Evolutionary conservation across 2,888 invertebrate species (phyloP).

Genomic region (Leptura quadrifasciata): DNA sequence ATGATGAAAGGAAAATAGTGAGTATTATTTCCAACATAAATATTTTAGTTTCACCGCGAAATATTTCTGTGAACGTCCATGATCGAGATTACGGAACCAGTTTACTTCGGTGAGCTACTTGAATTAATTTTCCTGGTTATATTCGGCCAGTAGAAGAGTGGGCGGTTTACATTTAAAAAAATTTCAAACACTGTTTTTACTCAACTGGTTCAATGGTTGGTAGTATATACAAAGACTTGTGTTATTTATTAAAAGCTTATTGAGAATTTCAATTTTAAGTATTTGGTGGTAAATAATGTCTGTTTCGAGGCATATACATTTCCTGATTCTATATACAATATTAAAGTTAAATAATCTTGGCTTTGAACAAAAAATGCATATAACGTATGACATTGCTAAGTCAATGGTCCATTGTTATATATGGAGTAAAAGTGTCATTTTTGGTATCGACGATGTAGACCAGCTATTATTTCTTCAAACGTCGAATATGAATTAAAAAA

Average conservation of each 20-base stretch:
- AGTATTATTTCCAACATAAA: background rate
- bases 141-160: conserved; percentile 47
- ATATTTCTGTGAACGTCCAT: conserved; percentile 30
- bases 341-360: too few relatives aligned
- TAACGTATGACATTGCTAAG: too few relatives aligned
- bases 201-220: conserved; percentile 45
- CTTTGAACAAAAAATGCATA: too few relatives aligned
- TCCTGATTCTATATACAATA: too few relatives aligned
- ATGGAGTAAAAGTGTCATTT: too few relatives aligned
- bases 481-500: too few relatives aligned
- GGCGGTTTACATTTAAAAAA: conserved; percentile 22
- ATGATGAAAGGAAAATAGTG: too few relatives aligned
- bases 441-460: too few relatives aligned
- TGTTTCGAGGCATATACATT: background rate
- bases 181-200: conserved; percentile 8
- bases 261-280: background rate
- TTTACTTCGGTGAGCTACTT: conserved; percentile 66
- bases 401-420: too few relatives aligned
- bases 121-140: conserved; percentile 63
- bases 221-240: background rate
- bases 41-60: background rate
- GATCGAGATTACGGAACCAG: conserved; percentile 65
- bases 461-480: too few relatives aligned
- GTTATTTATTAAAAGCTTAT: background rate
- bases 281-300: conserved; percentile 5